phyloP scores from a whole-genome alignment of 2,888 invertebrate genomes.

The Crocallis elinguaria region DNA sequence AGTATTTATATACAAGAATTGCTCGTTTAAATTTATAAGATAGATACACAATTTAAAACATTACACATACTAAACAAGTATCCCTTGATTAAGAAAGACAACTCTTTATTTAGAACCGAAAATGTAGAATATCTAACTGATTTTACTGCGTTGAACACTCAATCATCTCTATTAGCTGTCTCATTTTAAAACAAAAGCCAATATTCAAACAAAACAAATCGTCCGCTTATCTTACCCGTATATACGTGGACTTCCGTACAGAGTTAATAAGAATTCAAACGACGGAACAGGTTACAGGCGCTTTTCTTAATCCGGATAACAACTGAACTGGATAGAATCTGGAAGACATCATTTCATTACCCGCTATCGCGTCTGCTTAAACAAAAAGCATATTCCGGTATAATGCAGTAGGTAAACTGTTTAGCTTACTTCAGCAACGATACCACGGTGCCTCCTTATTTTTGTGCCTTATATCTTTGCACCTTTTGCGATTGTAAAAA shows the following conservation, averaged over 20 bases:
- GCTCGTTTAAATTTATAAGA: no score
- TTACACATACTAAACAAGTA: no score
- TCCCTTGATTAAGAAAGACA: no score
- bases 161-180: conserved; percentile 8
- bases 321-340: conserved; percentile 49
- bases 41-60: no score
- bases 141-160: neutral
- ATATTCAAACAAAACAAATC: conserved; percentile 56
- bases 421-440: conserved; percentile 13
- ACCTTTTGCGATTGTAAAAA: conserved; percentile 26
- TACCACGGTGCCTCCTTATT: neutral
- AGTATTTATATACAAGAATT: no score
- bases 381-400: conserved; percentile 55
- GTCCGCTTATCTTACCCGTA: conserved; percentile 60
- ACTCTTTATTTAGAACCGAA: neutral
- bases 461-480: conserved; percentile 27
- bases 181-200: conserved; percentile 30
- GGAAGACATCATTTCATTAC: conserved; percentile 67
- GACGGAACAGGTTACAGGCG: conserved; percentile 68
- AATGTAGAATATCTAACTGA: no score
- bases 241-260: conserved; percentile 49
- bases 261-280: conserved; percentile 64
- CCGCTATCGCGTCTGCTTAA: conserved; percentile 61
- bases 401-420: conserved; percentile 37
- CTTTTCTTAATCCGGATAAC: conserved; percentile 68